Evolutionary conservation across 1,140 invertebrate genomes (phyloP), one percentile per base, ranked within the genome.

Genomic region (Ostrea denselamellosa): DNA sequence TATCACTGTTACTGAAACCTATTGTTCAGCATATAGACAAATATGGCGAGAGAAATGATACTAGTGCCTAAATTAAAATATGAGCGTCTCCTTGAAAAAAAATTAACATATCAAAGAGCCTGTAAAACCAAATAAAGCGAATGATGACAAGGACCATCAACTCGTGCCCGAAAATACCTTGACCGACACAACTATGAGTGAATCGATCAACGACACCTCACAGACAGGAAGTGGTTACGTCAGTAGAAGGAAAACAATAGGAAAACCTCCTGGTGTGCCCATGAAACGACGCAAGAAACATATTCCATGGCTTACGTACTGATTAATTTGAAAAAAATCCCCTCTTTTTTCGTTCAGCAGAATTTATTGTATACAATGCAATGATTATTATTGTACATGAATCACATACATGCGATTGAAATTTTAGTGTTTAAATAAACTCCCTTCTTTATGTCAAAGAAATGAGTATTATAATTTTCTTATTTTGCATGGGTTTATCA

Each of bases 31-130:
- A 68, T 4, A n/a, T 86, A 65, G 62, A 86, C 65, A 51, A 53
- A 44, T 52, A 88, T 88, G 87, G 22, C 87, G 17, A 54, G 54
- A 52, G 87, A 88, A 86, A 19, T 88, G 52, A 88, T 88, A 44
- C 53, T 88, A 62, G 51, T 89, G 19, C 58, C 88, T 44, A 44
- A 44, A 44, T 44, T 44, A 44, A 44, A 44, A 44, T 44, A 44
- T 5, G 34, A 44, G 5, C 34, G 5, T 44, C 34, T 44, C 34
- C 34, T 44, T 44, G 5, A 44, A n/a, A 44, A 44, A 44, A 44
- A 1, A 2, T 1, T 1, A 44, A 5, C 1, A 44, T 44, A 44
- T 44, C 1, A 5, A 44, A 44, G 34, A 44, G 34, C 81, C 81
- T 9, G 51, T 83, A 8, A 83, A 83, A 44, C 81, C 22, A 83